Conservation (phyloP, 2,113 vertebrate genomes). For the Hydropotes inermis region DNA sequence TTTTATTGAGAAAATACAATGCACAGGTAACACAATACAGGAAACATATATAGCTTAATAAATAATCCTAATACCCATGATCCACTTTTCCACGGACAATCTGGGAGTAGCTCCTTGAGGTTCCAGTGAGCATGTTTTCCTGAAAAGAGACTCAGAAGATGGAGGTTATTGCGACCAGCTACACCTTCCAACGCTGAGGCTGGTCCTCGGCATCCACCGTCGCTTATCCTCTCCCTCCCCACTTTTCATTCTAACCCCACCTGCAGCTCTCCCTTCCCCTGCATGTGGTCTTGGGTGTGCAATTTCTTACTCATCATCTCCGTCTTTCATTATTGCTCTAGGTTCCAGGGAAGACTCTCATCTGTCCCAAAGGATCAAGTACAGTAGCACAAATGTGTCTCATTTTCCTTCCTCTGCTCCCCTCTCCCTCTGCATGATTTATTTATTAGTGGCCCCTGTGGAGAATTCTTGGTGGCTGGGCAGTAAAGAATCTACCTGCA, state of each 20-base stretch:
- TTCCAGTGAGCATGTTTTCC: neutral
- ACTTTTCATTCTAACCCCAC: neutral
- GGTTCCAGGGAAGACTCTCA: neutral
- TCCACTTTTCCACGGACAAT: neutral
- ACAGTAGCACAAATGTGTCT: neutral
- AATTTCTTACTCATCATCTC: neutral
- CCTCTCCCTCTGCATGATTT: neutral
- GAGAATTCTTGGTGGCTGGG: neutral
- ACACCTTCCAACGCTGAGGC: fast-evolving
- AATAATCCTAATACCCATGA: neutral
- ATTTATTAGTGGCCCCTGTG: neutral
- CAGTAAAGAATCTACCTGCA: neutral
- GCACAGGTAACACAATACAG: neutral
- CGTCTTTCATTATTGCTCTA: neutral
- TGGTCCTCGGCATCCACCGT: neutral
- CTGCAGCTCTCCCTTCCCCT: neutral
- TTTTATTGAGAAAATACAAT: neutral
- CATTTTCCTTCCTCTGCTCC: neutral
- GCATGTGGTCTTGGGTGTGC: neutral
- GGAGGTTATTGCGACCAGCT: neutral
- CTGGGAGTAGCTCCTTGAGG: neutral
- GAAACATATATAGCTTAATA: neutral
- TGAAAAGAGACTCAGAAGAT: neutral
- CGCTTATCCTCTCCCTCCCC: neutral
- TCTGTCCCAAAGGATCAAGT: neutral